These are phyloP conservation scores for Anabacerthia variegaticeps DNA, from an alignment of 2,797 vertebrate species.

Conservation along the genomic window DNA sequence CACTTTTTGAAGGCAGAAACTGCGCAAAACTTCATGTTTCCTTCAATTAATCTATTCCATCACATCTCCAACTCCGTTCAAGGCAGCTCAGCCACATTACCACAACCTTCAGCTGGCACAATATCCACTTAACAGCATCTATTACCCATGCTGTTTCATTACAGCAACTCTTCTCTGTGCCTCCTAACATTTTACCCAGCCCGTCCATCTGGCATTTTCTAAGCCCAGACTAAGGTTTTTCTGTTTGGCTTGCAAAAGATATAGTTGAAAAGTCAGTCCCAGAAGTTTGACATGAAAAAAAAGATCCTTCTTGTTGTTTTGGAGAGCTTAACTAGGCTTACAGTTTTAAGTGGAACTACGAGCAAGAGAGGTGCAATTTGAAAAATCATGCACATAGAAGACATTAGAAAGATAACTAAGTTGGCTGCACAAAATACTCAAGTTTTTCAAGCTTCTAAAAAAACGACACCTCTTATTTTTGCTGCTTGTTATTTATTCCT, in stretches of 20 bases:
- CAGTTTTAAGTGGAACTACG: not conserved
- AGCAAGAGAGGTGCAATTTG: not conserved
- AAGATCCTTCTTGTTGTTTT: not conserved
- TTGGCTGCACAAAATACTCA: not conserved
- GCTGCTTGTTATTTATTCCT: not conserved
- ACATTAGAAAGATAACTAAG: not conserved
- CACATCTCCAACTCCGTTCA: not conserved
- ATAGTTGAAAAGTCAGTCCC: not conserved
- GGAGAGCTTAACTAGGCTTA: not conserved
- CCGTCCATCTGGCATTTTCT: not conserved
- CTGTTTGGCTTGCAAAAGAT: not conserved
- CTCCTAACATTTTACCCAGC: not conserved
- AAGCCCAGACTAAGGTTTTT: not conserved
- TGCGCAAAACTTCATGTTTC: not conserved
- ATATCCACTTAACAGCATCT: not conserved
- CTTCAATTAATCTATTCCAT: not conserved
- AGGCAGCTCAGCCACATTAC: not conserved
- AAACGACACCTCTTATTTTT: not conserved
- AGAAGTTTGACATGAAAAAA: not conserved
- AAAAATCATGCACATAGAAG: not conserved
- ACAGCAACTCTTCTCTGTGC: not conserved
- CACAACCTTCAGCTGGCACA: not conserved
- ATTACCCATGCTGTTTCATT: not conserved
- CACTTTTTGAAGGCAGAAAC: not conserved
- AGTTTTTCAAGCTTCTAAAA: not conserved